These are phyloP conservation scores for Potamarius usumacintae DNA, from an alignment of 2,113 vertebrate species.

Conservation along the genomic window DNA sequence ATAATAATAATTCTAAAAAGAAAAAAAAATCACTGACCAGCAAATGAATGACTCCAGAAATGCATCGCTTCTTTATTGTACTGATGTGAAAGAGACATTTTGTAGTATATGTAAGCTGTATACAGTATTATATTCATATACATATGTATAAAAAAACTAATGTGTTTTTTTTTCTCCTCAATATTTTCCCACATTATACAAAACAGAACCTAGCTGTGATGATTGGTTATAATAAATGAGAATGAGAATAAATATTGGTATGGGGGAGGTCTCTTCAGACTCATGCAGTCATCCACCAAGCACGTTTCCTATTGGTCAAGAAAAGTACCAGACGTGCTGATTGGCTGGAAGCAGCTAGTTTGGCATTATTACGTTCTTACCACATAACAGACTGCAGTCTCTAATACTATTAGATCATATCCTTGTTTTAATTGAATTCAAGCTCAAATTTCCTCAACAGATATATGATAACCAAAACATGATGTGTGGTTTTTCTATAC, in stretches of 20 bases:
- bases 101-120: constrained; percentile 68
- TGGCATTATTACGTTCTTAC: constrained; percentile 57
- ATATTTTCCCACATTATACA: constrained; percentile 69
- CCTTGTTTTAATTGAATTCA: not conserved
- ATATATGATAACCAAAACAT: not conserved
- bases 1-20: not conserved
- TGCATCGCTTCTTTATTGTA: constrained; percentile 61
- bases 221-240: constrained; percentile 62
- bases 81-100: constrained; percentile 70
- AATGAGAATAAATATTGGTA: constrained; percentile 65
- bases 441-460: not conserved
- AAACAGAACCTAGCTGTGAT: constrained; percentile 70
- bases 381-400: not conserved
- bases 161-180: constrained; percentile 29
- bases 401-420: not conserved
- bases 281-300: constrained; percentile 53
- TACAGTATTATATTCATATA: constrained; percentile 72
- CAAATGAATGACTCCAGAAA: constrained; percentile 17
- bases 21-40: not conserved
- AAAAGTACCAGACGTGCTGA: constrained; percentile 32
- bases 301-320: constrained; percentile 46
- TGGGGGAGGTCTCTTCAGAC: constrained; percentile 67
- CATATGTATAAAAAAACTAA: constrained; percentile 70
- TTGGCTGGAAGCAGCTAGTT: constrained; percentile 37
- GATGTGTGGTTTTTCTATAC: not conserved